These are phyloP conservation scores for Campaea margaritaria DNA, from an alignment of 2,888 invertebrate genomes.

Conservation along the genomic window DNA sequence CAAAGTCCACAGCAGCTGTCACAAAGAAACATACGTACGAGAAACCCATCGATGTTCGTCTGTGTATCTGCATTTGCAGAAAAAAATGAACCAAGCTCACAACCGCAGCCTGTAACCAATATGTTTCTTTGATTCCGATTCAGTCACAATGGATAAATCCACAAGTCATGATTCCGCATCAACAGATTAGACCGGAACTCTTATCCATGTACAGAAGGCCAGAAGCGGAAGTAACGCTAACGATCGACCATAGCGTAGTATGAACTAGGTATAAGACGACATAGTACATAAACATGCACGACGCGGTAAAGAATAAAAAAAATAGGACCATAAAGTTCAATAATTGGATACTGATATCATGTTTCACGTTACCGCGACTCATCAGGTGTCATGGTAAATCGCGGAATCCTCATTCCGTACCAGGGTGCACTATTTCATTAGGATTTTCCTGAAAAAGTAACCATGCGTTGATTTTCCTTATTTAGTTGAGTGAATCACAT, in stretches of 20 bases:
- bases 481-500: too few species aligned
- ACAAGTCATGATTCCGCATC: slow-evolving; percentile 10
- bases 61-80: too few species aligned
- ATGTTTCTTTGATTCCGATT: slow-evolving; percentile 9
- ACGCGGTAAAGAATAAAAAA: too few species aligned
- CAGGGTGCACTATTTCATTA: background rate
- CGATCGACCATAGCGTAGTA: background rate
- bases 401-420: background rate
- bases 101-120: background rate
- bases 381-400: background rate
- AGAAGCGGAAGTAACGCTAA: slow-evolving; percentile 8
- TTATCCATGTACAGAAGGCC: slow-evolving; percentile 1
- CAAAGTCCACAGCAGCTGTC: too few species aligned
- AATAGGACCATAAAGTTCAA: too few species aligned
- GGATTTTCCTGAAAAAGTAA: background rate
- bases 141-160: slow-evolving; percentile 10
- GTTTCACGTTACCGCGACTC: background rate
- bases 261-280: background rate
- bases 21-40: too few species aligned
- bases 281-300: too few species aligned
- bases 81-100: too few species aligned
- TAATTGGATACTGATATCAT: background rate
- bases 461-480: background rate
- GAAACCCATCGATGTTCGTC: too few species aligned
- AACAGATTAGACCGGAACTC: slow-evolving; percentile 10